These are phyloP conservation scores for Coelogynopora nodosa DNA, from an alignment of 2,888 invertebrate genomes.

Conservation along the genomic window DNA sequence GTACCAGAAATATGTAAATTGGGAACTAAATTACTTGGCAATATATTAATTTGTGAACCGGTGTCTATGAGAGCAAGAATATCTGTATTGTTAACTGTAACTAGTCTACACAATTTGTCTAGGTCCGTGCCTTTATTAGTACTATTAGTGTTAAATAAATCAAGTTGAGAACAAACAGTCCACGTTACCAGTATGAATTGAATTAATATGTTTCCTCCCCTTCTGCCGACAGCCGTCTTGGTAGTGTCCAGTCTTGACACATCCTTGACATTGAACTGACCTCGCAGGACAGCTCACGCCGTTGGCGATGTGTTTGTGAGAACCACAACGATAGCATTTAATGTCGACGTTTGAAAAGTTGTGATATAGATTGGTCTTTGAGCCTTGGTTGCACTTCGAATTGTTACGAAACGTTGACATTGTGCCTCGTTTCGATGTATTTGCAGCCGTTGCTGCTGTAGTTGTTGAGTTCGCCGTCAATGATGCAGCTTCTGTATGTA, in stretches of 20 bases:
- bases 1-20: background rate
- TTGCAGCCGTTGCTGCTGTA: too few relatives aligned
- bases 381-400: too few relatives aligned
- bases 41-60: background rate
- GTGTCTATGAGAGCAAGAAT: background rate
- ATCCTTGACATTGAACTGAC: background rate
- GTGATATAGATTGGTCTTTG: too few relatives aligned
- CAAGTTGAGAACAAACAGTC: background rate
- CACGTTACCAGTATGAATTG: background rate
- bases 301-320: background rate
- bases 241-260: background rate
- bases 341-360: too few relatives aligned
- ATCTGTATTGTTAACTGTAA: background rate
- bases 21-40: background rate
- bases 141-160: background rate
- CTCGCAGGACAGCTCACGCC: background rate
- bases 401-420: too few relatives aligned
- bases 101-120: background rate
- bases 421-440: background rate
- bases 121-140: background rate
- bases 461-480: too few relatives aligned
- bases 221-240: too few relatives aligned
- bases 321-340: background rate
- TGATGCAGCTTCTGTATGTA: too few relatives aligned
- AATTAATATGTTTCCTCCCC: background rate